Evolutionary conservation across 2,113 vertebrate genomes (phyloP), one percentile per base, ranked within the genome.

Genomic region (Tyrannus savana): DNA sequence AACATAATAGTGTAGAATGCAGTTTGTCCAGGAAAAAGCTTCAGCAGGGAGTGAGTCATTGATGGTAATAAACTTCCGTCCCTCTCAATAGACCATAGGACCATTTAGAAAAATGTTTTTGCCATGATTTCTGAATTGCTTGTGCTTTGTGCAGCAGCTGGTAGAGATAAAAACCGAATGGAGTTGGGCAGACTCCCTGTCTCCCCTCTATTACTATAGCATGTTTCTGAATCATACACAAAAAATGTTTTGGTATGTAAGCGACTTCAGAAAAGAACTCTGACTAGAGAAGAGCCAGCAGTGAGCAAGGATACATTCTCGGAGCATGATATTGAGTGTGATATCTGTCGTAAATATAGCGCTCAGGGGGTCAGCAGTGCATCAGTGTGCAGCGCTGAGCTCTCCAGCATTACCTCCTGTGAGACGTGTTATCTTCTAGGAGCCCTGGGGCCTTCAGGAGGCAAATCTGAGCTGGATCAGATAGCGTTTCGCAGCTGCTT

Each of bases 111-210:
- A 80, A 90, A 88, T 95, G 75, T 90, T 97, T 96, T 95, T 93
- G 92, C 88, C 79, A 55, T 90, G 85, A 94, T 93, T 93, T 85
- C 85, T 90, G 92, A 96, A 74, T 96, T 80, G 76, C 93, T 75
- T 80, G 67, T 80, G 82, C 93, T 85, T 87, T 86, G 72, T 75
- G 16, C 75, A 93, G 95, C 95, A 96, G 95, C 93, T 96, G 96
- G 95, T 97, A 93, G 92, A 96, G 95, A 96, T 93, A 96, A 96
- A 96, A 96, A 90, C 85, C 84, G 95, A 95, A 59, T 8, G 0
- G 69, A 92, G 89, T 95, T 94, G 95, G 93, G 96, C 94, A 96
- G 96, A 96, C 96, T 93, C 93, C 64, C 94, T 95, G 96, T 97
- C 95, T 96, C 95, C 64, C 94, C 52, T 90, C 96, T 95, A 92